A percentile compares a stretch with the other conserved stretches of the same genome.
These are phyloP conservation scores for Eira barbara DNA, from an alignment of 2,113 vertebrate species.

Conservation along the genomic window DNA sequence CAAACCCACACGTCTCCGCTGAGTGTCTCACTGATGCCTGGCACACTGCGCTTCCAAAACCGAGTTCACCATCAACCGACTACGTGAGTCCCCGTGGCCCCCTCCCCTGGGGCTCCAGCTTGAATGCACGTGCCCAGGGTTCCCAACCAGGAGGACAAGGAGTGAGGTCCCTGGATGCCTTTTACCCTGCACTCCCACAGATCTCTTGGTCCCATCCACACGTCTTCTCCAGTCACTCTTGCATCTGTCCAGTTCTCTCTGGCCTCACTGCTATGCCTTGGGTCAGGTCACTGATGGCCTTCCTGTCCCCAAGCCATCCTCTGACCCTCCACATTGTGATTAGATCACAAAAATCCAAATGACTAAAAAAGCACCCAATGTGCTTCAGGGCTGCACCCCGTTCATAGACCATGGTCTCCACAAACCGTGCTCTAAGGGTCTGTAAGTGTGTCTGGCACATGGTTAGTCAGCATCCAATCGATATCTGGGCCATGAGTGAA, in stretches of 20 bases:
- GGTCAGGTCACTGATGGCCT: not conserved
- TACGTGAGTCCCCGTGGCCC: not conserved
- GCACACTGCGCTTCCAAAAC: not conserved
- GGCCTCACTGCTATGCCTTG: too few relatives aligned
- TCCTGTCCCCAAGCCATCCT: not conserved
- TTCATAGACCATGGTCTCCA: not conserved
- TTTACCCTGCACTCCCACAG: not conserved
- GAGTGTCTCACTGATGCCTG: not conserved
- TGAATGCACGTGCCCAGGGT: not conserved
- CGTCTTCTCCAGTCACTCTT: too few relatives aligned
- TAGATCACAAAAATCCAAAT: not conserved
- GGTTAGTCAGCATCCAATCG: not conserved
- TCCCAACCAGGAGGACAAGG: not conserved
- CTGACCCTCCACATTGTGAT: accelerated
- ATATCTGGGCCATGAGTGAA: not conserved
- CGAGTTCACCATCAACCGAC: not conserved
- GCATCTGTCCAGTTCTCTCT: not conserved
- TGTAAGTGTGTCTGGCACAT: accelerated
- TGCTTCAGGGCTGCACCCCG: not conserved
- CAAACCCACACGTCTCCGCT: not conserved
- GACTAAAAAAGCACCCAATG: not conserved
- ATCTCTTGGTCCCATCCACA: not conserved
- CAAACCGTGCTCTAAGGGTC: accelerated
- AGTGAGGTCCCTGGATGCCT: not conserved
- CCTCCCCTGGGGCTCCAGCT: not conserved